phyloP scores from a whole-genome alignment of 2,797 vertebrate genomes.

The Streptopelia turtur region DNA sequence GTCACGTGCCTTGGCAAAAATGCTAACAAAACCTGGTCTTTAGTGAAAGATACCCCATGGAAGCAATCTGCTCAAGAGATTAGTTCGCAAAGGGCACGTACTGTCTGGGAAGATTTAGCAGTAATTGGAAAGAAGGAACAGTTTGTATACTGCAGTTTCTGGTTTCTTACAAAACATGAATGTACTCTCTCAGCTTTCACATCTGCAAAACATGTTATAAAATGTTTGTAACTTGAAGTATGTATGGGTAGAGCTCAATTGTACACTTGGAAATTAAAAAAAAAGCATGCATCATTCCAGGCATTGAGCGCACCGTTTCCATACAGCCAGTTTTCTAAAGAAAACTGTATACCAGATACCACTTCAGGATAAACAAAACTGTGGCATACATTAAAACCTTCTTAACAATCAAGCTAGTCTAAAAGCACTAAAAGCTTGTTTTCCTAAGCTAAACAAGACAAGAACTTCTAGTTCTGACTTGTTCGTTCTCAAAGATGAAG shows the following conservation, averaged over 20 bases:
- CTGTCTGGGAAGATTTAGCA: not conserved
- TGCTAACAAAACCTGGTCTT: not conserved
- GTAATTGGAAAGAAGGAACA: not conserved
- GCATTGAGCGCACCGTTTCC: not conserved
- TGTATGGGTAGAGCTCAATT: not conserved
- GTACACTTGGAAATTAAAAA: not conserved
- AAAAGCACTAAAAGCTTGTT: conserved; percentile 19
- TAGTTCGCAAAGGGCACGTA: not conserved
- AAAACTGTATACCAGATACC: not conserved
- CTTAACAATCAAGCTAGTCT: conserved; percentile 6
- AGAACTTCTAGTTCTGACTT: conserved; percentile 39
- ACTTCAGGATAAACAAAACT: not conserved
- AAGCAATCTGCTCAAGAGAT: not conserved
- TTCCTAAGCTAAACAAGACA: conserved; percentile 20
- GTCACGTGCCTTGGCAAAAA: not conserved
- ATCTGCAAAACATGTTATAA: not conserved
- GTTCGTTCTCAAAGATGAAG: conserved; percentile 26
- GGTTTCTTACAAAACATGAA: not conserved
- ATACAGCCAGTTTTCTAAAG: not conserved
- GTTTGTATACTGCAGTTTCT: not conserved
- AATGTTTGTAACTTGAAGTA: not conserved
- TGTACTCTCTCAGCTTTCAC: not conserved
- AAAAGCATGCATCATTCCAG: not conserved
- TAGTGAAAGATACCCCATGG: not conserved
- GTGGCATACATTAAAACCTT: not conserved